Evolutionary conservation across 2,113 vertebrate genomes (phyloP).

Genomic region (Struthio camelus): DNA sequence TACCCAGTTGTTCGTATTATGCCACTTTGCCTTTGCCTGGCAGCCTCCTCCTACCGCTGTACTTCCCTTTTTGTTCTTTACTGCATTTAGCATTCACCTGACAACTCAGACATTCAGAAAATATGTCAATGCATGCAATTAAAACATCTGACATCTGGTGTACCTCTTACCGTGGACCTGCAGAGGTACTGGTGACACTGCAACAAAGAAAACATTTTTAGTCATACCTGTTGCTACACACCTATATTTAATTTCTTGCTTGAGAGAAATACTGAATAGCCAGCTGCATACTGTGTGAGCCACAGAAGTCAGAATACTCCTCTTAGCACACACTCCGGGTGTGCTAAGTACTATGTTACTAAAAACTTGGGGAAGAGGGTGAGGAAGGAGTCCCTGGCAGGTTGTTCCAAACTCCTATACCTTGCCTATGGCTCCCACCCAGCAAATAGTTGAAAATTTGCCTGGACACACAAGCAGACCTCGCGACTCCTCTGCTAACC

Average conservation of each 20-base stretch:
- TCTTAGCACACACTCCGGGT: neutral
- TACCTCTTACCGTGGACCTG: neutral
- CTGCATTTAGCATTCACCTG: neutral
- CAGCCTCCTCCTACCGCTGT: neutral
- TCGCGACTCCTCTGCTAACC: rapidly evolving
- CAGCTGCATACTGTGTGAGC: neutral
- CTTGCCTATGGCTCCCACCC: neutral
- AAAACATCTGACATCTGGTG: neutral
- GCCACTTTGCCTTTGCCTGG: neutral
- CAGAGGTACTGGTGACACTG: neutral
- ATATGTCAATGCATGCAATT: neutral
- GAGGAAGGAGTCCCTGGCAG: neutral
- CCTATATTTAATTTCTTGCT: neutral
- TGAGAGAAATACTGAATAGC: neutral
- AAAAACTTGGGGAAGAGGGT: neutral
- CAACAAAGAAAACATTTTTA: neutral
- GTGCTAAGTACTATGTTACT: neutral
- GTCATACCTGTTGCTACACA: neutral
- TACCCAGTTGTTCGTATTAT: neutral
- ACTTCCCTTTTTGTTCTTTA: neutral
- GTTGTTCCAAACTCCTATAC: neutral
- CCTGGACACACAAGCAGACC: neutral
- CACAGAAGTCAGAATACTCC: rapidly evolving
- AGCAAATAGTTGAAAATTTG: neutral
- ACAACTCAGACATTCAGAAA: neutral